A percentile compares a stretch with the other conserved stretches of the same genome.
phyloP scores from a whole-genome alignment of 2,888 invertebrate genomes.

The Cybosia mesomella region DNA sequence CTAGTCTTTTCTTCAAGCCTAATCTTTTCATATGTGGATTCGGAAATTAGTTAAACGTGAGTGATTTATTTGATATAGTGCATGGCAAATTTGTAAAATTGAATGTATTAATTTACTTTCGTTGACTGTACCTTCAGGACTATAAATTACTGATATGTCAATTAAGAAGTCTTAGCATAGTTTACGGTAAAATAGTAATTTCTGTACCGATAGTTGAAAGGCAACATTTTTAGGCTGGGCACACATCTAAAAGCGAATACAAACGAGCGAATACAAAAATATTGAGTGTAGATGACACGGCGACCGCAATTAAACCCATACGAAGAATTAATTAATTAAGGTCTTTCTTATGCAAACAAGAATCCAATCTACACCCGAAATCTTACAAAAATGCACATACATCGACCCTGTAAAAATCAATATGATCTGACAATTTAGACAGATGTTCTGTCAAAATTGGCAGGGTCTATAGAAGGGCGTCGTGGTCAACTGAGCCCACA shows the following conservation, averaged over 20 bases:
- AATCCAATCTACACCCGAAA: too few relatives aligned
- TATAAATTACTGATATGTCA: conserved; percentile 43
- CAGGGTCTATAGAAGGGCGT: too few relatives aligned
- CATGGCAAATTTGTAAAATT: conserved; percentile 1
- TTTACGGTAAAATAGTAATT: conserved; percentile 22
- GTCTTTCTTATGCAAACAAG: too few relatives aligned
- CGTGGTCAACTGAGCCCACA: too few relatives aligned
- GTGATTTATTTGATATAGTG: neutral
- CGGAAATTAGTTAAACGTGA: neutral
- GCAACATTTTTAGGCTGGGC: neutral
- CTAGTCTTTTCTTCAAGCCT: neutral
- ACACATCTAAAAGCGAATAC: neutral
- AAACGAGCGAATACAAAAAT: neutral
- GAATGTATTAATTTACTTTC: neutral
- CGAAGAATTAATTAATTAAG: neutral
- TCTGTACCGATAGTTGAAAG: conserved; percentile 8
- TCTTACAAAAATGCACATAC: too few relatives aligned
- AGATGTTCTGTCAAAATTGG: too few relatives aligned
- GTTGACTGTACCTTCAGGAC: conserved; percentile 18
- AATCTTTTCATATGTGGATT: neutral
- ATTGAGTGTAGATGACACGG: neutral
- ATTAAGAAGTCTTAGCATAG: conserved; percentile 33
- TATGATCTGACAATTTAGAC: too few relatives aligned
- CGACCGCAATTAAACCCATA: neutral
- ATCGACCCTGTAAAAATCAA: too few relatives aligned